Conservation (phyloP, 2,113 vertebrate genomes). For the Verasper variegatus region DNA sequence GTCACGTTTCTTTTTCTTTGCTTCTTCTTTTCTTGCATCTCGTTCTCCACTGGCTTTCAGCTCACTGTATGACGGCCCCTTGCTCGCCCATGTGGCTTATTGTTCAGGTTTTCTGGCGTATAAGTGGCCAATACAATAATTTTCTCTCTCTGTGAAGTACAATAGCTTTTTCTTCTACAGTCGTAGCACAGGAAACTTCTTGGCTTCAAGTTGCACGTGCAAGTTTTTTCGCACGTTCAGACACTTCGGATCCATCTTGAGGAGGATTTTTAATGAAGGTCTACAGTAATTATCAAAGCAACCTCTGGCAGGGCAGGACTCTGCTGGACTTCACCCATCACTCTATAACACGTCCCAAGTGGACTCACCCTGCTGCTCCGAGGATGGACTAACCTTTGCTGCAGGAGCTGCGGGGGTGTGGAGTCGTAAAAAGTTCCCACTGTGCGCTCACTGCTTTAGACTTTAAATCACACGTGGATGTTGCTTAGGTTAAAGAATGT, state of each 20-base stretch:
- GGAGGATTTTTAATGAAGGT: constrained; percentile 26
- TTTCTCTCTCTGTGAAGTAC: too few relatives aligned
- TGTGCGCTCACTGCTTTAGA: too few relatives aligned
- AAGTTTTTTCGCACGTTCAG: constrained; percentile 19
- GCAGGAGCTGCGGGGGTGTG: too few relatives aligned
- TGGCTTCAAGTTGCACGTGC: not conserved
- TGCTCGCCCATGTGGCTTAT: not conserved
- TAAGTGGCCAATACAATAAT: too few relatives aligned
- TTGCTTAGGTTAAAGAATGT: too few relatives aligned
- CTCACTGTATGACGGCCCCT: too few relatives aligned
- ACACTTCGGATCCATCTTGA: constrained; percentile 14
- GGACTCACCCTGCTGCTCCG: not conserved
- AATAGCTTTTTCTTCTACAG: too few relatives aligned
- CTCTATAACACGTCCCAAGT: constrained; percentile 38
- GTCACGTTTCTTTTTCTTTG: constrained; percentile 22
- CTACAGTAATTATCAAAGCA: constrained; percentile 52
- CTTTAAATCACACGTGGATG: too few relatives aligned
- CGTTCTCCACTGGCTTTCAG: not conserved
- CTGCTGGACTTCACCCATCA: constrained; percentile 9
- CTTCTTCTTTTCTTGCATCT: too few relatives aligned
- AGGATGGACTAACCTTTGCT: not conserved
- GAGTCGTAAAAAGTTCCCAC: too few relatives aligned
- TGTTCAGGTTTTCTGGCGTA: not conserved
- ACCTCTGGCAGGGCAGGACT: constrained; percentile 4
- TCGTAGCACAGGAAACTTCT: too few relatives aligned